Evolutionary conservation across 1,140 invertebrate genomes (phyloP).

Genomic region (Acromyrmex echinatior): DNA sequence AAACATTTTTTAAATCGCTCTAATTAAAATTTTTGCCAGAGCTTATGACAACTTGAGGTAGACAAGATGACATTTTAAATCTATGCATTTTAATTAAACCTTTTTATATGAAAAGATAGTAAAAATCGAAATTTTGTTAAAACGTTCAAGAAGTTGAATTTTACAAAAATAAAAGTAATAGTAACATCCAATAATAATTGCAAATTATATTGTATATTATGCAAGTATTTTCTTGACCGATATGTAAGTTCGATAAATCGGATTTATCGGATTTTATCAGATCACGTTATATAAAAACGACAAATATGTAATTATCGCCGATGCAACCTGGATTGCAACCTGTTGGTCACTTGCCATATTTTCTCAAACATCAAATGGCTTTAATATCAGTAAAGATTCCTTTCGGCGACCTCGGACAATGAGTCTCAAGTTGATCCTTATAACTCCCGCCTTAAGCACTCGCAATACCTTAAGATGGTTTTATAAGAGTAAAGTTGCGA

Average conservation of each 20-base stretch:
- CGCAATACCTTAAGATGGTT: conserved; percentile 29
- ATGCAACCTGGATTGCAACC: not conserved
- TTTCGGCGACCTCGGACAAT: conserved; percentile 35
- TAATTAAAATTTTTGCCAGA: conserved; percentile 34
- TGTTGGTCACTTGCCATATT: conserved; percentile 22
- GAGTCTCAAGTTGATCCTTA: conserved; percentile 34
- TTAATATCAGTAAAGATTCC: conserved; percentile 19
- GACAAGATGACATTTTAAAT: not conserved
- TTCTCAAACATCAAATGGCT: conserved; percentile 31
- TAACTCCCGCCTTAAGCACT: conserved; percentile 8
- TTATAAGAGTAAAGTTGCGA: conserved; percentile 29
- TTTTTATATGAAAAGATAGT: not conserved
- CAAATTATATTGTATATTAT: conserved; percentile 4
- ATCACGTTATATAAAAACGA: not conserved
- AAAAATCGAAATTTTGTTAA: not conserved
- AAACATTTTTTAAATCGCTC: not conserved
- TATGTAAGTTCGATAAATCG: not conserved
- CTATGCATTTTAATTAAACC: not conserved
- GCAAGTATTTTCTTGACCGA: not conserved
- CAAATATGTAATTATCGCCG: conserved; percentile 26
- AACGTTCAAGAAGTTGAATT: not conserved
- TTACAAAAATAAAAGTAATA: not conserved
- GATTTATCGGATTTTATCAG: not conserved
- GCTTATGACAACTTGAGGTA: not conserved
- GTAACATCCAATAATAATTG: not conserved